phyloP scores from a whole-genome alignment of 2,797 vertebrate genomes.

The Neosilurus mollespiculum region DNA sequence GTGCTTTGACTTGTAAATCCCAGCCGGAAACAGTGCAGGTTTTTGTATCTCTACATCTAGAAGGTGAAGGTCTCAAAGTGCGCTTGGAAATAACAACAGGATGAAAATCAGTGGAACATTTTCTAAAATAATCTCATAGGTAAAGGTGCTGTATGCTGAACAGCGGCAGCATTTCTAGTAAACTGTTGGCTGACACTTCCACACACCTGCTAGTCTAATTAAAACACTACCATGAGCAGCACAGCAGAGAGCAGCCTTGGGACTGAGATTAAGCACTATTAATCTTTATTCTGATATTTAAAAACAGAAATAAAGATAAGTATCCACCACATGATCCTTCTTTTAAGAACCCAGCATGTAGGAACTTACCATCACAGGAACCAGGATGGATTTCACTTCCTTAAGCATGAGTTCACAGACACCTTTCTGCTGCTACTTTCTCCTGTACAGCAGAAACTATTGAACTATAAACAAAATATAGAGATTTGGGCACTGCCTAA shows the following conservation, averaged over 20 bases:
- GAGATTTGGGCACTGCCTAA: too few relatives aligned
- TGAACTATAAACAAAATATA: neutral
- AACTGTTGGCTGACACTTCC: neutral
- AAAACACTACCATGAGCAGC: neutral
- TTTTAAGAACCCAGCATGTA: neutral
- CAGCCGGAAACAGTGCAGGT: neutral
- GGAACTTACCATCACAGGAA: neutral
- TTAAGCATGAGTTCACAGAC: neutral
- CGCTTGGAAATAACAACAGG: neutral
- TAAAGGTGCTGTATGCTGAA: neutral
- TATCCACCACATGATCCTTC: neutral
- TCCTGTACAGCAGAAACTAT: neutral
- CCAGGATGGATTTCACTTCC: neutral
- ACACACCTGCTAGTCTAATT: neutral
- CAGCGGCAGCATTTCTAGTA: neutral
- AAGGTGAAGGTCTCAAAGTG: neutral
- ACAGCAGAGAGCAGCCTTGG: constrained; percentile 12
- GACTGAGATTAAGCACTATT: constrained; percentile 3
- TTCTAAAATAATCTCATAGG: neutral
- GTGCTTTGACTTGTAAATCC: neutral
- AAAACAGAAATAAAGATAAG: neutral
- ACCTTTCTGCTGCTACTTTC: neutral
- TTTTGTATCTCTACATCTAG: neutral
- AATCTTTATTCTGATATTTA: neutral
- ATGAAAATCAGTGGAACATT: neutral